Conservation (phyloP, 2,797 vertebrate genomes). For the Poecilia picta region DNA sequence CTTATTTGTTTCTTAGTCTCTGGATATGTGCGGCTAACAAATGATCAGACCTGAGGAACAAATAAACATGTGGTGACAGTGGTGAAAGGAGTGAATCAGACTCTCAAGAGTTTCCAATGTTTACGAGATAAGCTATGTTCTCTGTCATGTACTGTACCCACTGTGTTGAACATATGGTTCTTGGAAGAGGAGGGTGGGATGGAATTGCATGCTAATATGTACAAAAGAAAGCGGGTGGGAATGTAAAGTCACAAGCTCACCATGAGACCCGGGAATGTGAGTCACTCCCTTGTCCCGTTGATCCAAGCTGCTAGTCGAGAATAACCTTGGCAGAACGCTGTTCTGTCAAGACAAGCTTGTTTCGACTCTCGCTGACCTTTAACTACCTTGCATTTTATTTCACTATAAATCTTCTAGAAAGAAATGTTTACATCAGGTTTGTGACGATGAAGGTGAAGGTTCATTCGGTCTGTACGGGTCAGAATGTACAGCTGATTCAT, state of each 20-base stretch:
- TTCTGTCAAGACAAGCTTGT: neutral
- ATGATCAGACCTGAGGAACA: neutral
- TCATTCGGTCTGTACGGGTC: neutral
- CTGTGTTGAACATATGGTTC: constrained; percentile 1
- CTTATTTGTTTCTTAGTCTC: neutral
- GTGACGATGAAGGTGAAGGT: neutral
- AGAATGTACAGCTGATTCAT: constrained; percentile 18
- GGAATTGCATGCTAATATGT: neutral
- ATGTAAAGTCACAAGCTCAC: constrained; percentile 58
- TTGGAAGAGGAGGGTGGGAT: neutral
- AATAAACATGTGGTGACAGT: neutral
- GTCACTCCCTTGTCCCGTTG: constrained; percentile 27
- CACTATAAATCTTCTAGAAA: neutral
- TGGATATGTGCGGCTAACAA: neutral
- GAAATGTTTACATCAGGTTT: constrained; percentile 12
- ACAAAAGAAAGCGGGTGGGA: constrained; percentile 13
- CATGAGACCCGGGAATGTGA: constrained; percentile 40
- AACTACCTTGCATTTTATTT: neutral
- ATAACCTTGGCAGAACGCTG: neutral
- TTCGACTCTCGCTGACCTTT: neutral
- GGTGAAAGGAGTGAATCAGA: neutral
- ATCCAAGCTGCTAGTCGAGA: neutral
- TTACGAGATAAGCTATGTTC: constrained; percentile 6
- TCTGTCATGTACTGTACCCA: neutral
- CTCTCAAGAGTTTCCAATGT: constrained; percentile 6